Evolutionary conservation across 2,888 invertebrate species (phyloP).

Genomic region (Andrena bicolor): DNA sequence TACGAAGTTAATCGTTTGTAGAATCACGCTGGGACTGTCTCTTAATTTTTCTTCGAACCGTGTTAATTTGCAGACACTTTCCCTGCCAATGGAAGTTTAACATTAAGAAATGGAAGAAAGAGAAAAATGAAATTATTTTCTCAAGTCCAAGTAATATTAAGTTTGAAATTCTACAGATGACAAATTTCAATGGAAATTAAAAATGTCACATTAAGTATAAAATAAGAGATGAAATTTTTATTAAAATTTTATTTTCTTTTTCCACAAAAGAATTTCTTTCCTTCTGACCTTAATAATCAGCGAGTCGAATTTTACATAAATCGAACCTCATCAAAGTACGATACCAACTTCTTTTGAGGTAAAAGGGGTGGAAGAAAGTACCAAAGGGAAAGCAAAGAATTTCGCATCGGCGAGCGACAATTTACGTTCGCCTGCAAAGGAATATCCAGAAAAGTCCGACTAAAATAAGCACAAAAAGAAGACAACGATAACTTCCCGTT

Average conservation of each 20-base stretch:
- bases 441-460: constrained; percentile 17
- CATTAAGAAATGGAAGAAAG: background rate
- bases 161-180: background rate
- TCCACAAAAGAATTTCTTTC: background rate
- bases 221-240: too few species aligned
- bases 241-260: background rate
- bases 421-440: constrained; percentile 15
- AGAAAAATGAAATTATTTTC: background rate
- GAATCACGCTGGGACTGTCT: background rate
- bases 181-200: too few species aligned
- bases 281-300: background rate
- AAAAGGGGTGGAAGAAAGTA: constrained; percentile 3
- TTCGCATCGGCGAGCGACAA: constrained; percentile 16
- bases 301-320: constrained; percentile 1
- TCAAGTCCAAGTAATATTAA: background rate
- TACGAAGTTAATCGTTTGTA: background rate
- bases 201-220: too few species aligned
- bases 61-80: background rate
- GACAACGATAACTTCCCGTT: constrained; percentile 24
- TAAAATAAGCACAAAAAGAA: background rate
- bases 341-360: background rate
- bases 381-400: background rate
- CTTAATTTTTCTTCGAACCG: background rate
- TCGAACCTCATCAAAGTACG: constrained; percentile 13
- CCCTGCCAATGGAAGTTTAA: background rate